phyloP scores from a whole-genome alignment of 2,797 vertebrate species.

The Tadarida brasiliensis region DNA sequence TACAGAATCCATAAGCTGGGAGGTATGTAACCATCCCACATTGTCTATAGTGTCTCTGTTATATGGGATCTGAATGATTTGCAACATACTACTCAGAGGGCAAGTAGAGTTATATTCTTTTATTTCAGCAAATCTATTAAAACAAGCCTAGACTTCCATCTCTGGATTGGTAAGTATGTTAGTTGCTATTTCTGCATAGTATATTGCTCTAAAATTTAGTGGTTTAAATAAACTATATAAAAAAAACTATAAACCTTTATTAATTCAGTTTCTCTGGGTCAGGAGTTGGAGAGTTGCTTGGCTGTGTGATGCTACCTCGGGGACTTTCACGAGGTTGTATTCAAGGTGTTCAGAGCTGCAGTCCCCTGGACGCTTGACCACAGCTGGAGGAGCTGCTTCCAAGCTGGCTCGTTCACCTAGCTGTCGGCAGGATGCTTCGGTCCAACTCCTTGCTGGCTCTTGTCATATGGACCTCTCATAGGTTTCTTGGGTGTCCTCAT shows the following conservation, averaged over 20 bases:
- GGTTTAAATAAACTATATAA: background rate
- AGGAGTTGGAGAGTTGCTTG: background rate
- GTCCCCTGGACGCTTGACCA: background rate
- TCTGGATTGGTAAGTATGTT: background rate
- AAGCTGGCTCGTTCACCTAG: background rate
- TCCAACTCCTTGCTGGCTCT: background rate
- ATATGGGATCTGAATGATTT: background rate
- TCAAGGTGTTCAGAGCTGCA: background rate
- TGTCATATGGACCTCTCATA: background rate
- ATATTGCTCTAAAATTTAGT: background rate
- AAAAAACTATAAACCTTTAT: background rate
- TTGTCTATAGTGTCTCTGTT: background rate
- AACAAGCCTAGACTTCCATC: background rate
- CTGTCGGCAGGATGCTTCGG: background rate
- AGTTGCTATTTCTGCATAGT: background rate
- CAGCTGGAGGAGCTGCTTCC: background rate
- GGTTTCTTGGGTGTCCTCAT: background rate
- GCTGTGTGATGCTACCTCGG: background rate
- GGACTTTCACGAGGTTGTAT: background rate
- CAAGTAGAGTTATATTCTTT: background rate
- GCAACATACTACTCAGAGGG: background rate
- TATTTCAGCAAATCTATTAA: conserved; percentile 31
- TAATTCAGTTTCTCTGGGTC: background rate
- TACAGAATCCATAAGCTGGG: too few relatives aligned
- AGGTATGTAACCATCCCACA: too few relatives aligned